Percentiles rank a stretch among this genome's conserved stretches.
Evolutionary conservation across 2,113 vertebrate species (phyloP).

Genomic region (Laticauda laticaudata): DNA sequence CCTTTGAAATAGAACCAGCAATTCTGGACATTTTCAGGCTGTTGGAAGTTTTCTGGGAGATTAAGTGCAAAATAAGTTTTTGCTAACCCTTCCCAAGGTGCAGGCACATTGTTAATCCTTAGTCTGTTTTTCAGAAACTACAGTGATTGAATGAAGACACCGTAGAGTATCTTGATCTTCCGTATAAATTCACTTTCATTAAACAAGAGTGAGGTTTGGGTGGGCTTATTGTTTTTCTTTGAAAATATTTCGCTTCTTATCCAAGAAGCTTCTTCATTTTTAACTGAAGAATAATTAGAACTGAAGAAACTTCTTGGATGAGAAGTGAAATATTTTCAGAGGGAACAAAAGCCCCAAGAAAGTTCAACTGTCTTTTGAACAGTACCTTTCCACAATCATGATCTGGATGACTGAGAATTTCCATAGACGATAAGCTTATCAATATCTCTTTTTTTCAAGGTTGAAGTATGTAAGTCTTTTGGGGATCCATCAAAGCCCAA

Average conservation of each 20-base stretch:
- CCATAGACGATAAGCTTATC: neutral
- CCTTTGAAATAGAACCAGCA: neutral
- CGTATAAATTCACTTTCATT: neutral
- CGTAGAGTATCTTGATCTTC: neutral
- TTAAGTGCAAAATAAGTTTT: neutral
- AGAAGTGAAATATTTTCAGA: neutral
- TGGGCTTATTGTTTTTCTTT: neutral
- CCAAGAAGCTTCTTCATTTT: neutral
- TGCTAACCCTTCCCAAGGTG: neutral
- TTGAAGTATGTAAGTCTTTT: conserved; percentile 91
- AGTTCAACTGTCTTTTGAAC: neutral
- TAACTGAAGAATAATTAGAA: too few species aligned
- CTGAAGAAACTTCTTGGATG: neutral
- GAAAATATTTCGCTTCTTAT: neutral
- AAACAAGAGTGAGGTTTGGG: neutral
- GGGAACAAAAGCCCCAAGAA: neutral
- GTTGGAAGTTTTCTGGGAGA: neutral
- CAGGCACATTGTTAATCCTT: neutral
- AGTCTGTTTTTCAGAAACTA: neutral
- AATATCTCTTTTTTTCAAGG: conserved; percentile 64
- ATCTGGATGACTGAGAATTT: neutral
- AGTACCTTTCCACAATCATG: neutral
- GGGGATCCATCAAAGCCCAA: conserved; percentile 88
- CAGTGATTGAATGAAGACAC: neutral
- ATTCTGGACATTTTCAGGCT: neutral